Conservation (phyloP, 1,140 invertebrate genomes). For the Euura saliciscinereae region DNA sequence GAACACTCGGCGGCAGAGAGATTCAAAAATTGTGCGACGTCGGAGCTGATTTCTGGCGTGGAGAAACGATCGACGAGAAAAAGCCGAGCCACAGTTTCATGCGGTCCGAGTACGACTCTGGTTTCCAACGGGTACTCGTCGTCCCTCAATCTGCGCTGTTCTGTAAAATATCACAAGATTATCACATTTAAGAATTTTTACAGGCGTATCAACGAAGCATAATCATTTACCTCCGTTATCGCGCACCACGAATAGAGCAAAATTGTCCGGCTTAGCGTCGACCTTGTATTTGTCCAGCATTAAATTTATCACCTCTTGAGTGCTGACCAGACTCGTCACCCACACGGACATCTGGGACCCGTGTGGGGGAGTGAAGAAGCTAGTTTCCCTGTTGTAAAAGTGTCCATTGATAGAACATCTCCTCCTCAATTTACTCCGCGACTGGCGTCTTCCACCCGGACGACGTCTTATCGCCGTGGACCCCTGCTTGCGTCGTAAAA, state of each 20-base stretch:
- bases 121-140: conserved; percentile 82
- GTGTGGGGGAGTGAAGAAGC: conserved; percentile 84
- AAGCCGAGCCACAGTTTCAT: conserved; percentile 81
- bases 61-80: conserved; percentile 80
- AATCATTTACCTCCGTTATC: conserved; percentile 77
- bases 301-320: conserved; percentile 82
- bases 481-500: conserved; percentile 59
- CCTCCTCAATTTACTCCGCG: conserved; percentile 72
- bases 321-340: conserved; percentile 81
- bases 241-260: conserved; percentile 80
- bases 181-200: background rate
- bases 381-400: conserved; percentile 87
- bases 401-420: conserved; percentile 89
- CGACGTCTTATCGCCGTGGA: conserved; percentile 74
- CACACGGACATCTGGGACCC: conserved; percentile 87
- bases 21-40: conserved; percentile 86
- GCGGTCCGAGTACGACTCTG: conserved; percentile 78
- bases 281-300: conserved; percentile 90
- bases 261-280: conserved; percentile 77
- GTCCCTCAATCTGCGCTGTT: conserved; percentile 76
- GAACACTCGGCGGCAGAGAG: conserved; percentile 78
- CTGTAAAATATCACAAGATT: conserved; percentile 54
- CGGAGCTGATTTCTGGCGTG: conserved; percentile 76
- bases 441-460: conserved; percentile 69
- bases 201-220: background rate